Evolutionary conservation across 2,113 vertebrate species (phyloP).

Genomic region (Pituophis catenifer): DNA sequence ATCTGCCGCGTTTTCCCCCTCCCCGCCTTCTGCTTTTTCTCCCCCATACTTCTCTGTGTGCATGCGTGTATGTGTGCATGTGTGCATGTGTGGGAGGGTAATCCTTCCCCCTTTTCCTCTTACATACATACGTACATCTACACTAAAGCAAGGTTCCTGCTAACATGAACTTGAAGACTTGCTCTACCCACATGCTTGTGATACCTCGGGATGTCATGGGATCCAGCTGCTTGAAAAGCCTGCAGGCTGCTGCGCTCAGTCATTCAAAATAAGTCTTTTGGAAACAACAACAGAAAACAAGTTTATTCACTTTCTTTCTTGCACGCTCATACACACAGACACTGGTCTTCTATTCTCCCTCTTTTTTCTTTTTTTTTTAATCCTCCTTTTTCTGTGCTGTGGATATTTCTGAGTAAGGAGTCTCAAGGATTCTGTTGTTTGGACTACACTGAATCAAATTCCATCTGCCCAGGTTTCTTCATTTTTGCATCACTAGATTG

Average conservation of each 20-base stretch:
- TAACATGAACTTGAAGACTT: constrained; percentile 64
- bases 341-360: background rate
- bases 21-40: background rate
- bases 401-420: constrained; percentile 73
- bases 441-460: constrained; percentile 64
- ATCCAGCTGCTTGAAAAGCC: constrained; percentile 57
- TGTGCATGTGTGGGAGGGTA: constrained; percentile 50
- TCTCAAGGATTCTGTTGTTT: constrained; percentile 62
- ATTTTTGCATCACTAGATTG: constrained; percentile 56
- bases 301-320: constrained; percentile 30
- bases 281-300: constrained; percentile 59
- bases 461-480: constrained; percentile 59
- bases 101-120: constrained; percentile 23
- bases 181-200: constrained; percentile 53
- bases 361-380: constrained; percentile 2
- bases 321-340: background rate
- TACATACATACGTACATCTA: constrained; percentile 35
- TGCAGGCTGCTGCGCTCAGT: constrained; percentile 52
- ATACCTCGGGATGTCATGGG: constrained; percentile 54
- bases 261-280: constrained; percentile 40
- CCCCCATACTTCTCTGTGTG: constrained; percentile 12
- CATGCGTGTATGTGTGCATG: constrained; percentile 55
- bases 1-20: constrained; percentile 47
- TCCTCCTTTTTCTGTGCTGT: constrained; percentile 42
- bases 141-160: constrained; percentile 37